A percentile compares a stretch with the other conserved stretches of the same genome.
These are phyloP conservation scores for Drosophila melanosoma DNA, from an alignment of 2,888 invertebrate genomes.

Conservation along the genomic window DNA sequence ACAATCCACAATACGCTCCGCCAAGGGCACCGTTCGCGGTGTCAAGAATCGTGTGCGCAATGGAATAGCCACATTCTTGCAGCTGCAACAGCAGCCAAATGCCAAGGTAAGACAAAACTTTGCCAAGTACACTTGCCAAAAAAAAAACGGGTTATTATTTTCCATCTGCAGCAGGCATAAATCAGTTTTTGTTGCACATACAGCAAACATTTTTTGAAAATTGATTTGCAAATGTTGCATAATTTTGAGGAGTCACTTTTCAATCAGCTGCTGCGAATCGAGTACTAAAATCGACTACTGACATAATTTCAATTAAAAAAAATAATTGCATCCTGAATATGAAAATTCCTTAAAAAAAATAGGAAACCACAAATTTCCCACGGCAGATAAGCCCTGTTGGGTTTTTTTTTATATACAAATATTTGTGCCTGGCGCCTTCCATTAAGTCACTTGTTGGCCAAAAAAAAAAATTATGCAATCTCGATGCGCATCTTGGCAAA, in stretches of 20 bases:
- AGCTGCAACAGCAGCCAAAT: conserved; percentile 90
- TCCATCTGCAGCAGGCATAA: background rate
- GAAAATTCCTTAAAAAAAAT: background rate
- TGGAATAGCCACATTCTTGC: conserved; percentile 96
- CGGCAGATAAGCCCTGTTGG: conserved; percentile 8
- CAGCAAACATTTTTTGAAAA: no score
- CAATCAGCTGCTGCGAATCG: background rate
- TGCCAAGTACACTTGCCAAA: background rate
- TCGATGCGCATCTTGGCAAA: conserved; percentile 57
- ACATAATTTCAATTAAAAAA: background rate
- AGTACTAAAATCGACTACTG: background rate
- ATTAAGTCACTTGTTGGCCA: conserved; percentile 33
- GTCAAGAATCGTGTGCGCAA: conserved; percentile 97
- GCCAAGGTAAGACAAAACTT: conserved; percentile 89
- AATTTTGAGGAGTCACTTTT: background rate
- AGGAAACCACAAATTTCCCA: conserved; percentile 28
- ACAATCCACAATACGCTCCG: conserved; percentile 93
- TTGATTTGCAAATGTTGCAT: background rate
- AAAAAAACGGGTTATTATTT: background rate
- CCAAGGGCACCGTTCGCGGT: conserved; percentile 96
- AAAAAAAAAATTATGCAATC: conserved; percentile 56
- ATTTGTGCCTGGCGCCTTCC: conserved; percentile 10
- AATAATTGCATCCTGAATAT: background rate
- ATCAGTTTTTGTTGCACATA: background rate
- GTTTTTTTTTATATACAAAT: background rate